Percentiles rank a stretch among this genome's conserved stretches.
phyloP scores from a whole-genome alignment of 2,888 invertebrate genomes.

The Chloromyia formosa region DNA sequence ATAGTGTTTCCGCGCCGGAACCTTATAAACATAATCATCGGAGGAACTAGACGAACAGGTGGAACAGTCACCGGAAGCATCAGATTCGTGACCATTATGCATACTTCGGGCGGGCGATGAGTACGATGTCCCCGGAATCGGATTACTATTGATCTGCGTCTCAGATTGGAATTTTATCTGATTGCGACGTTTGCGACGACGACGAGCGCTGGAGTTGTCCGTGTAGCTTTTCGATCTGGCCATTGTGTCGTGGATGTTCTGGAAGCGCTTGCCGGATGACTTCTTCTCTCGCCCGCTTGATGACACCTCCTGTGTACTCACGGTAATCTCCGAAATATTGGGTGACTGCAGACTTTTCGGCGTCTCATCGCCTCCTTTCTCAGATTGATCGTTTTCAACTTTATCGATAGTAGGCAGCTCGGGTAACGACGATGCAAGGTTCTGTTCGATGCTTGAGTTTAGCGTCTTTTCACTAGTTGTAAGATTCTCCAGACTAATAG shows the following conservation, averaged over 20 bases:
- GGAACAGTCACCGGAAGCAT: conserved; percentile 84
- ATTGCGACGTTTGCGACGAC: conserved; percentile 59
- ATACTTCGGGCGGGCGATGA: neutral
- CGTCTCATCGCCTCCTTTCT: conserved; percentile 23
- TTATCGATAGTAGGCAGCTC: conserved; percentile 1
- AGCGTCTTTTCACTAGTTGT: conserved; percentile 56
- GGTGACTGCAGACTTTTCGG: conserved; percentile 57
- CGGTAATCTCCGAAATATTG: conserved; percentile 68
- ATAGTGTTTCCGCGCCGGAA: conserved; percentile 84
- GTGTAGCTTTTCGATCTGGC: conserved; percentile 68
- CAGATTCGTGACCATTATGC: conserved; percentile 66
- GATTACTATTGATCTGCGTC: conserved; percentile 62
- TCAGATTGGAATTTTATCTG: conserved; percentile 54
- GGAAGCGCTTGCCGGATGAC: conserved; percentile 60
- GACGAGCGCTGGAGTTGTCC: conserved; percentile 57
- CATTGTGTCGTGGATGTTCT: conserved; percentile 63
- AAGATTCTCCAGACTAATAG: conserved; percentile 65
- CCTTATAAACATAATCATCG: conserved; percentile 85
- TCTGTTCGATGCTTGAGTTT: conserved; percentile 64
- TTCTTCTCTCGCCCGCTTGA: conserved; percentile 56
- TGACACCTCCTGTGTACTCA: conserved; percentile 50
- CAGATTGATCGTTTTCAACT: conserved; percentile 32
- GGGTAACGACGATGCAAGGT: conserved; percentile 34
- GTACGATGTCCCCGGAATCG: conserved; percentile 51
- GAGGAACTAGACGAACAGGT: conserved; percentile 89